Base-by-base conservation (phyloP, 2,113 vertebrate genomes). In the Sarotherodon lohbergeri region DNA sequence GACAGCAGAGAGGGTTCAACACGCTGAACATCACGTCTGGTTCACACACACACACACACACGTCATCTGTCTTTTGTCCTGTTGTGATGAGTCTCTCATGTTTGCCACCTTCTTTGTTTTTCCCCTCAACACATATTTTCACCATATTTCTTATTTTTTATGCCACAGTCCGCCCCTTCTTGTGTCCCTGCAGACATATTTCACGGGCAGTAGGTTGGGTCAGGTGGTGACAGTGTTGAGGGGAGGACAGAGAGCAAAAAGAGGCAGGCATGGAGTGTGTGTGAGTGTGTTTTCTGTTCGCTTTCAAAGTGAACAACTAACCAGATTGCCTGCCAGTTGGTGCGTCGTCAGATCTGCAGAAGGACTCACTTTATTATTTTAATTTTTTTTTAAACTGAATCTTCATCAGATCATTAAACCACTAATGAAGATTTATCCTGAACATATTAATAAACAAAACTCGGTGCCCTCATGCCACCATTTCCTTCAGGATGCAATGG, bases 281-380 rank as follows among this genome's bases (percentile, higher is more conserved):
- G n/a, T 39, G n/a, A 29, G 34, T 87, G 83, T 85, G 13, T 76
- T 76, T 90, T 83, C 39, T 82, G 66, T 85, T 82, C 41, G 43
- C 3, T 11, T 88, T 55, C 27, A 50, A 83, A 83, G 80, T 2
- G 8, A 84, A 86, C 55, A 68, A 16, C 55, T 22, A 41, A 78
- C 56, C 86, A 92, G 86, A 90, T 80, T 80, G 84, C 50, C 39
- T 83, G 87, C 68, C 86, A 88, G 87, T 83, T 90, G 87, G 83
- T 76, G 63, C 0, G 32, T 78, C 61, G 66, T 90, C 83, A 82
- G 50, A 80, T 83, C 82, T 81, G 73, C 63, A 85, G 46, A 84
- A 79, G 32, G 27, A 66, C 34, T 83, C 22, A 57, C 76, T 73
- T 81, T 71, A 63, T 68, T 68, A 11, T 63, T 63, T 63, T 1